Evolutionary conservation across 2,797 vertebrate species (phyloP).

Genomic region (Melanotaenia parkinsoni): DNA sequence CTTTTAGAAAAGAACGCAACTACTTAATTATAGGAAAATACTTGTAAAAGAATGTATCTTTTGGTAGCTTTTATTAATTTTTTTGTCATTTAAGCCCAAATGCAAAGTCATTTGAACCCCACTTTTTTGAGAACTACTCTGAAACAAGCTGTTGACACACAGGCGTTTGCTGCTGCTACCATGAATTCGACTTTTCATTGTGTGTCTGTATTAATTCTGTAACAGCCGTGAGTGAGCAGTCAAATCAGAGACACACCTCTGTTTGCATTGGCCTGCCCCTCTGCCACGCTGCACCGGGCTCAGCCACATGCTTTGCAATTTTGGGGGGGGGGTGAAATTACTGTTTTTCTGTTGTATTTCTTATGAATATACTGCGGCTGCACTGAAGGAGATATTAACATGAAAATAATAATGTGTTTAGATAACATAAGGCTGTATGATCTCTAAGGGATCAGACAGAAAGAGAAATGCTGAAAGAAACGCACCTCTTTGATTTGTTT

Average conservation of each 20-base stretch:
- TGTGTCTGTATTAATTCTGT: constrained; percentile 26
- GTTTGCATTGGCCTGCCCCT: constrained; percentile 67
- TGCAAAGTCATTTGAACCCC: neutral
- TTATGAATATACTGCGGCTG: constrained; percentile 37
- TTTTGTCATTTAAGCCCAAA: neutral
- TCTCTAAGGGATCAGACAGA: neutral
- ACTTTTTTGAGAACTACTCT: neutral
- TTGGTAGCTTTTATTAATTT: neutral
- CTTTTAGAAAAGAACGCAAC: neutral
- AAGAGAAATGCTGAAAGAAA: constrained; percentile 10
- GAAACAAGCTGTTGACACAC: neutral
- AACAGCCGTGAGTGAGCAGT: constrained; percentile 35
- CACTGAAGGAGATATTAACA: neutral
- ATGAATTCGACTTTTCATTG: neutral
- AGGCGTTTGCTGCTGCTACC: neutral
- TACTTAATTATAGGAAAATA: neutral
- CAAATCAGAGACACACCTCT: constrained; percentile 75
- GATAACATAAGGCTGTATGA: neutral
- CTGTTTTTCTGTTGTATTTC: constrained; percentile 39
- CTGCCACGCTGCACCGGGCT: constrained; percentile 41
- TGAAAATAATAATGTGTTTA: constrained; percentile 2
- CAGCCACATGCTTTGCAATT: constrained; percentile 53
- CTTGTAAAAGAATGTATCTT: neutral
- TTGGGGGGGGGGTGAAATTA: constrained; percentile 32
- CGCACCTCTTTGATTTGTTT: constrained; percentile 16